Evolutionary conservation across 53 echinoderm and acorn worm species (phyloP).

Genomic region (Zoroaster sp.): DNA sequence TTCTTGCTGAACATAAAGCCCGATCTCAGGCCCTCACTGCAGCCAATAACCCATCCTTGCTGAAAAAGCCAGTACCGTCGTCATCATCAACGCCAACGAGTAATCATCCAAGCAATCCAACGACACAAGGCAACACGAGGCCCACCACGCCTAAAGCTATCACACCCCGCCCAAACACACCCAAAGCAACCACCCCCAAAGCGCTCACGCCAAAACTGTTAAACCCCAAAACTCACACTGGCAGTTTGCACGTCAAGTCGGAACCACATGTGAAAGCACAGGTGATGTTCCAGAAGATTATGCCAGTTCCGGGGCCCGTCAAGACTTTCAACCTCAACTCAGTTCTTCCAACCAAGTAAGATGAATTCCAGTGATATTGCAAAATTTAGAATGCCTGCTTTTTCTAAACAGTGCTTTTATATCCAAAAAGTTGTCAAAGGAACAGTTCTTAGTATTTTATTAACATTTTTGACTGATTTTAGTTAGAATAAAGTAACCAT

Average conservation of each 20-base stretch:
- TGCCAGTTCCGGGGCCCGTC: conserved; percentile 22
- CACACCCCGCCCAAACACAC: background rate
- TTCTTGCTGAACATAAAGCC: conserved; percentile 92
- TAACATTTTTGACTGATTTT: too few relatives aligned
- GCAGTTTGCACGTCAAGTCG: conserved; percentile 7
- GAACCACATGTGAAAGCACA: background rate
- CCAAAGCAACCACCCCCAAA: conserved; percentile 29
- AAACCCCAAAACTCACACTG: conserved; percentile 51
- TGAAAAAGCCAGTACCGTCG: background rate
- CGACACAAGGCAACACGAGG: conserved; percentile 19
- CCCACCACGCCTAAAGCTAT: conserved; percentile 37
- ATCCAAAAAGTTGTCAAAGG: too few relatives aligned
- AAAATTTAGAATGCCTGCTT: too few relatives aligned
- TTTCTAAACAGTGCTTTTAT: too few relatives aligned
- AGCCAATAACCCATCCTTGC: conserved; percentile 50
- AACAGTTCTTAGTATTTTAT: too few relatives aligned
- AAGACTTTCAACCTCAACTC: conserved; percentile 57
- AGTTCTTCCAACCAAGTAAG: conserved; percentile 65
- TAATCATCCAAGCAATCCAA: background rate
- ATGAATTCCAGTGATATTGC: too few relatives aligned
- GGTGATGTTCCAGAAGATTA: conserved; percentile 43
- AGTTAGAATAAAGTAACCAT: too few relatives aligned
- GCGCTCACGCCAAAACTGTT: conserved; percentile 34
- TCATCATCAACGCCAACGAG: background rate
- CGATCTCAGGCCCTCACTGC: conserved; percentile 77